A percentile compares a stretch with the other conserved stretches of the same genome.
phyloP scores from a whole-genome alignment of 1,140 invertebrate species.

The Formica selysi region DNA sequence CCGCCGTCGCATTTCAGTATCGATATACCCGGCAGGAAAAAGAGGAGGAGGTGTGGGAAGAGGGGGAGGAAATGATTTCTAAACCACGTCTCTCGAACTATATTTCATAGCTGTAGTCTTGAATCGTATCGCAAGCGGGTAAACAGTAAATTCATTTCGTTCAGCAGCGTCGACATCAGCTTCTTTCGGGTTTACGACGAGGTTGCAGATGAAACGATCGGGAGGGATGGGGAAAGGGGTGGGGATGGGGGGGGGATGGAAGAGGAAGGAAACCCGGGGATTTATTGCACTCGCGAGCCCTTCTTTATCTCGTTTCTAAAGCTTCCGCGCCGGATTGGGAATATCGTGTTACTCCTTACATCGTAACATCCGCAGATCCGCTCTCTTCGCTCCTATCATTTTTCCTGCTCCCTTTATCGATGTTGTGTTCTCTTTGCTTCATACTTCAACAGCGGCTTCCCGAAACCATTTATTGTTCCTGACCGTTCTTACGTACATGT shows the following conservation, averaged over 20 bases:
- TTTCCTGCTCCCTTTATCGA: constrained; percentile 10
- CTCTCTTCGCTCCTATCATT: constrained; percentile 19
- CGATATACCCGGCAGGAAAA: constrained; percentile 29
- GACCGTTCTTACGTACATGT: constrained; percentile 28
- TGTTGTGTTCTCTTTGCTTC: constrained; percentile 7
- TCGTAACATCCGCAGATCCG: constrained; percentile 50
- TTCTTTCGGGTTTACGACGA: constrained; percentile 41
- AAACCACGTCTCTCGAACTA: constrained; percentile 40
- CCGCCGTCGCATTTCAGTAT: constrained; percentile 51
- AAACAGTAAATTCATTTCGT: constrained; percentile 81
- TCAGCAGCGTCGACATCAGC: constrained; percentile 57
- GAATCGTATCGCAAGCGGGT: constrained; percentile 60
- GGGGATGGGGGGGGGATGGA: background rate
- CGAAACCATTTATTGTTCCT: constrained; percentile 59
- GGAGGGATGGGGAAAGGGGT: background rate
- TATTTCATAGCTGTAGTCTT: constrained; percentile 52
- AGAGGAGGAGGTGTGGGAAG: background rate
- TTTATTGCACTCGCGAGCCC: constrained; percentile 76
- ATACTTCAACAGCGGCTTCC: constrained; percentile 44
- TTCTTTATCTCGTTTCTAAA: constrained; percentile 77
- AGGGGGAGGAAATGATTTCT: constrained; percentile 44
- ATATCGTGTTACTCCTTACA: constrained; percentile 70
- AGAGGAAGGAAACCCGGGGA: constrained; percentile 61
- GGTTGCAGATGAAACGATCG: constrained; percentile 26
- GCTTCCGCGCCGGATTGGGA: constrained; percentile 73